Conservation (phyloP, 2,797 vertebrate species). For the Mionectes olivaceus region DNA sequence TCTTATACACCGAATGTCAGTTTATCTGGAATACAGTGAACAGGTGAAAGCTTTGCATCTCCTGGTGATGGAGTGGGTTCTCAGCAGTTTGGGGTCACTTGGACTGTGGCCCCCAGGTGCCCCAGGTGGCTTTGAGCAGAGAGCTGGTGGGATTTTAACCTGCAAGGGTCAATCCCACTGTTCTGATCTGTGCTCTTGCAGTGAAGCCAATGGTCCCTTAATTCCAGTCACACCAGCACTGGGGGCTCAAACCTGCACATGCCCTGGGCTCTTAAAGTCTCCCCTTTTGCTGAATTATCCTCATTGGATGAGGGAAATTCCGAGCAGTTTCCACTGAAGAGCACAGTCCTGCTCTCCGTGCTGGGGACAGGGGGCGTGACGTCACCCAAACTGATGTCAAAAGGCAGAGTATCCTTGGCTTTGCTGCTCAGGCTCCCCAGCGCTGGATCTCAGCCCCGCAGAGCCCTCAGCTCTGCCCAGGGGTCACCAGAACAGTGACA, state of each 20-base stretch:
- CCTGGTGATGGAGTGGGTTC: neutral
- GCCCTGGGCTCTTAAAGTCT: neutral
- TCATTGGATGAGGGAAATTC: neutral
- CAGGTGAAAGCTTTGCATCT: rapidly evolving
- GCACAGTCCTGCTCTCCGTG: rapidly evolving
- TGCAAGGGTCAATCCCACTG: neutral
- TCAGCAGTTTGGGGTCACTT: neutral
- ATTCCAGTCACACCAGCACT: neutral
- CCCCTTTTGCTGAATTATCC: neutral
- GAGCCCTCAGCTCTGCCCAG: slow-evolving; percentile 28
- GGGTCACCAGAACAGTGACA: neutral
- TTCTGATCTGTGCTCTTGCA: neutral
- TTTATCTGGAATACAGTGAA: neutral
- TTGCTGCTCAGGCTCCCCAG: neutral
- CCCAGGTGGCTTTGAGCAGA: neutral
- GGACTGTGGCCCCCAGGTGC: neutral
- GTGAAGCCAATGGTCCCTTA: neutral
- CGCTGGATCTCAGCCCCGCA: neutral
- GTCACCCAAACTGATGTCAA: neutral
- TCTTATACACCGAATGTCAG: neutral
- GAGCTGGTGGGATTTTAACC: neutral
- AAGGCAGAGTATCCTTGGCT: neutral
- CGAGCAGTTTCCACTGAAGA: neutral
- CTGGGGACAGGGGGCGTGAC: neutral
- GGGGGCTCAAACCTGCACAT: neutral